phyloP scores from a whole-genome alignment of 2,888 invertebrate species.

The Andrena trimmerana region DNA sequence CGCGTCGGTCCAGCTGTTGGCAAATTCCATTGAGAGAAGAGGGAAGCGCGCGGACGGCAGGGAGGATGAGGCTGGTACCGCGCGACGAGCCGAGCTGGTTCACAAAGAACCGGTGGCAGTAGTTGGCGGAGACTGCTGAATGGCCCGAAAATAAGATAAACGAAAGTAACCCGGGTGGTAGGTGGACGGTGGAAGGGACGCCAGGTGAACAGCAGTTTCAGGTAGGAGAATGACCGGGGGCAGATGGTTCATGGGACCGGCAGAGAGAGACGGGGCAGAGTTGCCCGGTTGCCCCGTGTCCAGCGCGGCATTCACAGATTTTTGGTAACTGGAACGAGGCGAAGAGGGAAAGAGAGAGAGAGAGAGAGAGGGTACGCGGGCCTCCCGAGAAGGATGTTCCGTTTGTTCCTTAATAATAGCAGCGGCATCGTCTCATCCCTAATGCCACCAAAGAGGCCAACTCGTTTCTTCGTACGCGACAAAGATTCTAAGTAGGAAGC shows the following conservation, averaged over 20 bases:
- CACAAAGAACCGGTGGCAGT: conserved; percentile 72
- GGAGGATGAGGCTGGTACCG: conserved; percentile 22
- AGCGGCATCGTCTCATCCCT: conserved; percentile 66
- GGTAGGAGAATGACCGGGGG: conserved; percentile 66
- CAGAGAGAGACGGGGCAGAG: conserved; percentile 5
- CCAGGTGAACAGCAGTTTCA: conserved; percentile 72
- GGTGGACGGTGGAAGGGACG: conserved; percentile 53
- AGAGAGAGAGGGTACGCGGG: neutral
- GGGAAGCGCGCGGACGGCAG: conserved; percentile 18
- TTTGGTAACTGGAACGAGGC: conserved; percentile 48
- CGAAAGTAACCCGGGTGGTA: conserved; percentile 64
- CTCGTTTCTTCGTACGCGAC: conserved; percentile 69
- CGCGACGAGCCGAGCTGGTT: conserved; percentile 43
- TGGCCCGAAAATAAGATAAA: conserved; percentile 77
- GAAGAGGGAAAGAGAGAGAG: neutral
- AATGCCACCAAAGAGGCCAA: conserved; percentile 33
- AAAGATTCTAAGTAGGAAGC: conserved; percentile 38
- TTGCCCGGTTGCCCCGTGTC: conserved; percentile 44
- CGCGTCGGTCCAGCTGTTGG: conserved; percentile 58
- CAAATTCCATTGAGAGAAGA: conserved; percentile 71
- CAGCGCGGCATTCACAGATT: conserved; percentile 62
- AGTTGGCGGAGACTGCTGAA: conserved; percentile 67
- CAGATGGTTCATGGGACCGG: conserved; percentile 64
- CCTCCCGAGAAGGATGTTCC: conserved; percentile 39
- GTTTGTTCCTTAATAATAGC: conserved; percentile 70